A percentile compares a stretch with the other conserved stretches of the same genome.
These are phyloP conservation scores for Corythoichthys haematopterus DNA, from an alignment of 2,113 vertebrate species.

Conservation along the genomic window DNA sequence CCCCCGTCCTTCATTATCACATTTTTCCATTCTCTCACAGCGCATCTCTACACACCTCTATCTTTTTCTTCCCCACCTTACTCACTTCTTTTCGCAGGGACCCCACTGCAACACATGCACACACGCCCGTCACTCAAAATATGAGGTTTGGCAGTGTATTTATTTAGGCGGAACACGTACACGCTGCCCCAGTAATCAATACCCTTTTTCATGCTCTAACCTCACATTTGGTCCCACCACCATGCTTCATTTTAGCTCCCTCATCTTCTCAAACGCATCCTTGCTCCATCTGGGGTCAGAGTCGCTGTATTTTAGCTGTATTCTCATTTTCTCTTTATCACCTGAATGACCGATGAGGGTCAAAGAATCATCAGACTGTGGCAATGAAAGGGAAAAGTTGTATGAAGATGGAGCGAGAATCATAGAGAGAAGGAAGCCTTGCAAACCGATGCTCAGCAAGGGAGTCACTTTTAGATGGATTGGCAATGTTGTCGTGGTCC, in stretches of 20 bases:
- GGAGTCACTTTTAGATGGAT: conserved; percentile 47
- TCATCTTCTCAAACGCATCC: conserved; percentile 15
- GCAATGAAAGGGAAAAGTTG: conserved; percentile 32
- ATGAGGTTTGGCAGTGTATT: conserved; percentile 49
- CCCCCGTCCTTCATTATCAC: conserved; percentile 56
- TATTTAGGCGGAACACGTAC: conserved; percentile 71
- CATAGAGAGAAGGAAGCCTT: conserved; percentile 24
- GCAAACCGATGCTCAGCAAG: conserved; percentile 19
- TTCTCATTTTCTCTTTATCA: conserved; percentile 14
- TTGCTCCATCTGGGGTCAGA: conserved; percentile 23
- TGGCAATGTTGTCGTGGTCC: conserved; percentile 55
- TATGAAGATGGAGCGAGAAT: conserved; percentile 37
- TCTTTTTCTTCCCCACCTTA: conserved; percentile 32
- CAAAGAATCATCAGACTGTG: conserved; percentile 56
- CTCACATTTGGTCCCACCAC: conserved; percentile 54
- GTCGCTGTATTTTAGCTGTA: conserved; percentile 2
- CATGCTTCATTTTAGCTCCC: conserved; percentile 23
- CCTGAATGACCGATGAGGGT: conserved; percentile 58
- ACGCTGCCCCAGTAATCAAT: conserved; percentile 64
- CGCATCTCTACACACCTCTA: conserved; percentile 39
- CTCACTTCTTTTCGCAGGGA: not conserved
- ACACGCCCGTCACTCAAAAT: conserved; percentile 53
- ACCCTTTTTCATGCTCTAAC: conserved; percentile 61
- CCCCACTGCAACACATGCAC: not conserved
- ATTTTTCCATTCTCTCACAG: conserved; percentile 46